Conservation (phyloP, 2,113 vertebrate species). For the Menidia beryllina region DNA sequence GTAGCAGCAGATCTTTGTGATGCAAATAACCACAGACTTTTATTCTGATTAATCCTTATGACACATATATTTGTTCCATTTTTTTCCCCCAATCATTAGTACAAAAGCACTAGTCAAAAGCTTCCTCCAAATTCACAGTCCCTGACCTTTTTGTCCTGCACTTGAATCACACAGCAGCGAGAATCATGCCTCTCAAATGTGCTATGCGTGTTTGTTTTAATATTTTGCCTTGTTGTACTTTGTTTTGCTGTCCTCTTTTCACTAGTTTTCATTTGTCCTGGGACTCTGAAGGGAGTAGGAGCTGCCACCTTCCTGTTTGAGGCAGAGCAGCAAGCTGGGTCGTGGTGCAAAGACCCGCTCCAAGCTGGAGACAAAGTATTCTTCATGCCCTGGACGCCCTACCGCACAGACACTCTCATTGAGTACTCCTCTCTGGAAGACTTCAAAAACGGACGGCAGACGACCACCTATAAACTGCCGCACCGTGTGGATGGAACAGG, state of each 20-base stretch:
- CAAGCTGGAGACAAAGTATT: slow-evolving; percentile 98
- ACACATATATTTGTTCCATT: slow-evolving; percentile 48
- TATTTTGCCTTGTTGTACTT: slow-evolving; percentile 37
- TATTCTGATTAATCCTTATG: slow-evolving; percentile 50
- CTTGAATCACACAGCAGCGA: slow-evolving; percentile 58
- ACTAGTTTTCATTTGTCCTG: slow-evolving; percentile 99
- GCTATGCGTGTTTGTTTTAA: neutral
- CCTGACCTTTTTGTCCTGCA: slow-evolving; percentile 59
- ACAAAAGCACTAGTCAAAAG: slow-evolving; percentile 62
- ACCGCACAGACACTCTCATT: slow-evolving; percentile 95
- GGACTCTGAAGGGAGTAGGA: slow-evolving; percentile 95
- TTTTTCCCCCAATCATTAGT: slow-evolving; percentile 34
- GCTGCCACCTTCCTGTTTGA: slow-evolving; percentile 94
- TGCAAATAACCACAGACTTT: slow-evolving; percentile 59
- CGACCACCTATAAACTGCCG: slow-evolving; percentile 95
- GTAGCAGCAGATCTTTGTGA: slow-evolving; percentile 74
- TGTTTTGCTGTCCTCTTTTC: slow-evolving; percentile 70
- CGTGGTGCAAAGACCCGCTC: slow-evolving; percentile 98
- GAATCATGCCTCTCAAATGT: slow-evolving; percentile 51
- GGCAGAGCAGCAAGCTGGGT: slow-evolving; percentile 97
- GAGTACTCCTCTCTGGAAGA: slow-evolving; percentile 95
- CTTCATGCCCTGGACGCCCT: slow-evolving; percentile 99
- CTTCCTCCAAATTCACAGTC: slow-evolving; percentile 64
- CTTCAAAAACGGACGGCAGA: slow-evolving; percentile 92
- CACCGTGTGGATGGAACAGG: slow-evolving; percentile 97